These are phyloP conservation scores for Aleiodes alternator DNA, from an alignment of 2,888 invertebrate species.

Conservation along the genomic window DNA sequence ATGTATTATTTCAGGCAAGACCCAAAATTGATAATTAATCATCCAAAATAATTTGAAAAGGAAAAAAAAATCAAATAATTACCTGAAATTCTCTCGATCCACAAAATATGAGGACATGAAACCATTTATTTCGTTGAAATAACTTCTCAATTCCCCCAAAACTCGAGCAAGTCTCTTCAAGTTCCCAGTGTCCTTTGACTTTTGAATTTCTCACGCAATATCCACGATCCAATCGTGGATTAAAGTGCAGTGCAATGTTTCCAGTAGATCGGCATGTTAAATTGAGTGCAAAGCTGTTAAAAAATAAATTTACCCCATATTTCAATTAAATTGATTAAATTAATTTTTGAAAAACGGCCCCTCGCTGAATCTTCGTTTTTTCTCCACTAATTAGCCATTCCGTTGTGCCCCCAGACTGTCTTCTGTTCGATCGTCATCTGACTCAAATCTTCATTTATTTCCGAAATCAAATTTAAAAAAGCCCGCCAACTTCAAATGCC, in stretches of 20 bases:
- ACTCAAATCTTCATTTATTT: conserved; percentile 29
- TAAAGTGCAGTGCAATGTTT: conserved; percentile 87
- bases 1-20: no score
- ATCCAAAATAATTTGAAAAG: not conserved
- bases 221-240: conserved; percentile 86
- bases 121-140: conserved; percentile 66
- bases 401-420: conserved; percentile 14
- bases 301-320: conserved; percentile 48
- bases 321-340: not conserved
- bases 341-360: not conserved
- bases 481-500: conserved; percentile 6
- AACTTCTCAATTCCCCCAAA: conserved; percentile 60
- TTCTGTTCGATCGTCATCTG: conserved; percentile 17
- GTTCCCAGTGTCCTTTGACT: conserved; percentile 83
- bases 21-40: not conserved
- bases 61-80: conserved; percentile 20
- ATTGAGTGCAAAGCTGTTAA: conserved; percentile 81
- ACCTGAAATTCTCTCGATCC: conserved; percentile 69
- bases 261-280: conserved; percentile 75
- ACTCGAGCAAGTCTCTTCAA: conserved; percentile 82
- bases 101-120: conserved; percentile 71
- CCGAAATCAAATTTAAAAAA: not conserved
- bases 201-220: conserved; percentile 87
- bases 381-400: not conserved
- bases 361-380: conserved; percentile 3